These are phyloP conservation scores for Pristionchus exspectatus DNA, from an alignment of 2,888 invertebrate species.

Conservation along the genomic window DNA sequence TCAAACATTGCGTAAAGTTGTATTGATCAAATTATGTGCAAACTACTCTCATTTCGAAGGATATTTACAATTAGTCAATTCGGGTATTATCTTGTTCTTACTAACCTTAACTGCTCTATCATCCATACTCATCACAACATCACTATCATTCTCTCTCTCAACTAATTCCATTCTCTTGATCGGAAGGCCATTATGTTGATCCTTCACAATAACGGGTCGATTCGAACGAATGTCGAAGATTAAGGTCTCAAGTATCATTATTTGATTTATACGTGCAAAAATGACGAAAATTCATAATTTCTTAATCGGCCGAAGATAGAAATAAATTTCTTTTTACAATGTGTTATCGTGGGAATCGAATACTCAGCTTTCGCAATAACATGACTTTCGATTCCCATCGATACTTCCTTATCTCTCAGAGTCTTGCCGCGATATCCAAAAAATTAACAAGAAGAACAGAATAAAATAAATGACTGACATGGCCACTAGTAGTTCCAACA, in stretches of 20 bases:
- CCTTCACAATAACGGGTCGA: slow-evolving; percentile 91
- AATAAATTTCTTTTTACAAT: no score
- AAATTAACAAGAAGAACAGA: no score
- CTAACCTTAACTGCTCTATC: slow-evolving; percentile 88
- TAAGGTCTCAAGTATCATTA: slow-evolving; percentile 81
- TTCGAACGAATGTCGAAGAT: slow-evolving; percentile 94
- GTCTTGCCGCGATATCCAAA: no score
- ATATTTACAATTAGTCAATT: background rate
- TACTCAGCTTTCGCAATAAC: no score
- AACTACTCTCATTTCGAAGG: background rate
- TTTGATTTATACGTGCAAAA: background rate
- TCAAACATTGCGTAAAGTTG: no score
- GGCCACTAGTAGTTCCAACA: slow-evolving; percentile 94
- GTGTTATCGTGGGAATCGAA: no score
- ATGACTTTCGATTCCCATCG: no score
- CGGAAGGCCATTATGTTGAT: slow-evolving; percentile 94
- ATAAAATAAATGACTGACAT: slow-evolving; percentile 82
- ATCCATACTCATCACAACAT: slow-evolving; percentile 92
- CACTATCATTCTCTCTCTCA: slow-evolving; percentile 74
- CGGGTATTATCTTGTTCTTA: background rate
- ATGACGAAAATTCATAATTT: no score
- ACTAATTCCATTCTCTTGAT: slow-evolving; percentile 91
- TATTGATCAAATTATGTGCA: no score
- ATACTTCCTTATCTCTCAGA: no score
- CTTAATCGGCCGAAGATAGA: no score